Base-by-base conservation (phyloP, 2,797 vertebrate genomes). In the Xenentodon cancila region DNA sequence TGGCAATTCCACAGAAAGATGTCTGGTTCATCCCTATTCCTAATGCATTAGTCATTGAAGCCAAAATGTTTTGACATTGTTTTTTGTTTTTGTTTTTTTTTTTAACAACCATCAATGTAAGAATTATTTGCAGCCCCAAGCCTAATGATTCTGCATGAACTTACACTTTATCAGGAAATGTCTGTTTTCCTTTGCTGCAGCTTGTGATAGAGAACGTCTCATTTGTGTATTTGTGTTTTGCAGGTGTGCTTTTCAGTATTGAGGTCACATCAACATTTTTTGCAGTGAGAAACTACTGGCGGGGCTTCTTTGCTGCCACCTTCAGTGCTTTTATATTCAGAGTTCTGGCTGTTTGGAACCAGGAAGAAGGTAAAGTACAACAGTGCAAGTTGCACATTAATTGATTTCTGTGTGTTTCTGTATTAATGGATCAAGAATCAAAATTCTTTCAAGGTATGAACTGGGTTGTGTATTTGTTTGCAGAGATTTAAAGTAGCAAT, bases 301-400 rank as follows among this genome's bases (percentile, higher is more conserved):
- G 98, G 1, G 98, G 98, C 65, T 99, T 99, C 92, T 99, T 99
- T 0, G 97, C 98, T 0, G 98, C 98, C 74, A 97, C 97, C 63
- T 99, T 99, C 92, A 99, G 98, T 12, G 98, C 98, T 73, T 99
- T 99, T 89, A 98, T 99, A 88, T 99, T 99, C 90, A 92, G 98
- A 20, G 96, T 99, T 53, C 88, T 99, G 16, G 97, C 98, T 0
- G 98, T 99, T 57, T 98, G 96, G 96, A 99, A 99, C 92, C 95
- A 97, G 65, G 98, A 99, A 21, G 98, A 99, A 94, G 98, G 97
- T 99, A 89, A 69, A 49, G 9, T 5, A 22, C 3, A 15, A 37
- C n/a, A 56, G 47, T 37, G 5, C 9, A 43, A 27, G 19, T 11
- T 46, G 42, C 5, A 22, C 5, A 37, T 43, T 27, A 27, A 6